phyloP scores from a whole-genome alignment of 1,140 invertebrate species.

The Aporrectodea caliginosa region DNA sequence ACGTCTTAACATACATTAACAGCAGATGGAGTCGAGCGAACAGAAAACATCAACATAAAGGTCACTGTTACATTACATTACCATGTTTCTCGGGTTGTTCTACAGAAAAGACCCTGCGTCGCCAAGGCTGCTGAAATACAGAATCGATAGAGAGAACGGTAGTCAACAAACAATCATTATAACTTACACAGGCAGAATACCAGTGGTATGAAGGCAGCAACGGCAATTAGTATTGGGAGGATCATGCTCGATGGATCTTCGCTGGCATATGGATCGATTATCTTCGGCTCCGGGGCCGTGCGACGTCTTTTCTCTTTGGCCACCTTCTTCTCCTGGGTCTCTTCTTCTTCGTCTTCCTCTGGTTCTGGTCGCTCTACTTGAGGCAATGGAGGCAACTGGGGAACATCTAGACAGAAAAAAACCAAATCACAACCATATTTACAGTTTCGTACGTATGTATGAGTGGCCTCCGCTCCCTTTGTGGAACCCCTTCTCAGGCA shows the following conservation, averaged over 20 bases:
- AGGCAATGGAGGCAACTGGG: conserved; percentile 5
- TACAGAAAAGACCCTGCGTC: neutral
- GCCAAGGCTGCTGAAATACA: neutral
- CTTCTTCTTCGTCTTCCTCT: conserved; percentile 17
- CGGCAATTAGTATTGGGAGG: conserved; percentile 15
- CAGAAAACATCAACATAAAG: too few relatives aligned
- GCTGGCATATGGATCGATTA: conserved; percentile 18
- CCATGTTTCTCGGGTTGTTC: too few relatives aligned
- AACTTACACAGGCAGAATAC: conserved; percentile 25
- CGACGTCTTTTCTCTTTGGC: neutral
- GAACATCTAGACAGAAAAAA: conserved; percentile 12
- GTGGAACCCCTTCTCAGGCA: too few relatives aligned
- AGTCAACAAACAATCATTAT: neutral
- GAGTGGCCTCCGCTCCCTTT: too few relatives aligned
- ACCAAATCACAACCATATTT: too few relatives aligned
- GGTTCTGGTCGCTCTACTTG: neutral
- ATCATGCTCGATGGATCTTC: conserved; percentile 22
- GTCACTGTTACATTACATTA: too few relatives aligned
- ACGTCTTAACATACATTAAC: too few relatives aligned
- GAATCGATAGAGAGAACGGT: neutral
- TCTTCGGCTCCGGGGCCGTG: conserved; percentile 1
- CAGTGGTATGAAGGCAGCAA: conserved; percentile 21
- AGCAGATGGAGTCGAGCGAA: too few relatives aligned
- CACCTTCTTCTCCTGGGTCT: neutral
- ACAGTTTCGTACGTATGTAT: too few relatives aligned